phyloP scores from a whole-genome alignment of 2,888 invertebrate genomes.

The Lamellibrachia columna region DNA sequence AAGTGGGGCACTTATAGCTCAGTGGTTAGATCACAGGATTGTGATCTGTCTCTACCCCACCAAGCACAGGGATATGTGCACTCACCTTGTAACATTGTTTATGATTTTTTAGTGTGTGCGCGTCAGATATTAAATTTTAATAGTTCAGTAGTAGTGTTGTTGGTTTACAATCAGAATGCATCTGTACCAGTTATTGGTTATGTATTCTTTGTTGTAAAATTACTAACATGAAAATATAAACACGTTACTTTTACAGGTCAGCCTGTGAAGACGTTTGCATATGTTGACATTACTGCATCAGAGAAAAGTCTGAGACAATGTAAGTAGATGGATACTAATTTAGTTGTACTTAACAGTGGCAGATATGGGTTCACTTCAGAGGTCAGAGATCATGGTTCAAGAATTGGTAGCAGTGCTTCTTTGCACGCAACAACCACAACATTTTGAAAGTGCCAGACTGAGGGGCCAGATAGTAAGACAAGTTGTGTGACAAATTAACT shows the following conservation, averaged over 20 bases:
- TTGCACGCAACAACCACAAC: too few relatives aligned
- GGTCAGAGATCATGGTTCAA: background rate
- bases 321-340: slow-evolving; percentile 28
- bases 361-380: background rate
- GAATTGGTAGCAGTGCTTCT: too few relatives aligned
- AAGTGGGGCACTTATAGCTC: too few relatives aligned
- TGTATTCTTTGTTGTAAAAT: background rate
- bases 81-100: background rate
- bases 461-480: too few relatives aligned
- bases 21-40: too few relatives aligned
- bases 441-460: too few relatives aligned
- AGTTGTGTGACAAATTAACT: too few relatives aligned
- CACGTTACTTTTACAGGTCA: slow-evolving; percentile 30
- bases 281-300: slow-evolving; percentile 34
- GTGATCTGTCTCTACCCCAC: too few relatives aligned
- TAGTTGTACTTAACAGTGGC: background rate
- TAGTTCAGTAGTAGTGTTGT: background rate
- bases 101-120: background rate
- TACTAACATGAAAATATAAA: background rate
- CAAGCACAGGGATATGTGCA: too few relatives aligned
- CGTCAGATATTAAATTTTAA: too few relatives aligned
- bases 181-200: background rate
- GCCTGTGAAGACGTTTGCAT: slow-evolving; percentile 40
- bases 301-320: slow-evolving; percentile 37
- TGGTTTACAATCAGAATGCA: background rate